phyloP scores from a whole-genome alignment of 2,113 vertebrate genomes.

The Albula glossodonta region DNA sequence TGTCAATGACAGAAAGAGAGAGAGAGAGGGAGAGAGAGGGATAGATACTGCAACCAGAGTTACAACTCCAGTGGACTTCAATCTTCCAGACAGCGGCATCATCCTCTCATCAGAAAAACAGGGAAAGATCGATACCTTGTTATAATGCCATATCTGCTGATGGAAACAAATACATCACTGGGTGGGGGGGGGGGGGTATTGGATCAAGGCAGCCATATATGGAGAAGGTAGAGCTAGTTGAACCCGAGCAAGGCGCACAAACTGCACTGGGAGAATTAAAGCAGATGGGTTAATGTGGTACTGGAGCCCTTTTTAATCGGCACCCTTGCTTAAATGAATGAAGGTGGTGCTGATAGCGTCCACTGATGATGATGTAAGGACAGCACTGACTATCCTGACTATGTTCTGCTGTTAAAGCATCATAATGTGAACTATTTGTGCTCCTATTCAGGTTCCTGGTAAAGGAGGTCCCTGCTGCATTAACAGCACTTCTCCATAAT shows the following conservation, averaged over 20 bases:
- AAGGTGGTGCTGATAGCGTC: not conserved
- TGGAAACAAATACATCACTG: not conserved
- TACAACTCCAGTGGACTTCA: not conserved
- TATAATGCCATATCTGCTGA: not conserved
- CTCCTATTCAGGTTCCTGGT: not conserved
- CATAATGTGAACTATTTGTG: not conserved
- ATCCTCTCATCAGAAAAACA: not conserved
- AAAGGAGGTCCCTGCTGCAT: not conserved
- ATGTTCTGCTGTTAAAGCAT: not conserved
- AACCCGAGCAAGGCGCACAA: not conserved
- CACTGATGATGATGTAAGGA: not conserved
- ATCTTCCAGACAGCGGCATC: not conserved
- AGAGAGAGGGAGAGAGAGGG: not conserved
- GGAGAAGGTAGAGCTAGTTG: not conserved
- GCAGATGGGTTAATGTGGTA: not conserved
- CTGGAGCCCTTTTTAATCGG: not conserved
- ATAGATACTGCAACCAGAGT: not conserved
- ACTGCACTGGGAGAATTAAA: not conserved
- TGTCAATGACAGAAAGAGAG: not conserved
- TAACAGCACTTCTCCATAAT: too few relatives aligned
- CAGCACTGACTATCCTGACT: not conserved
- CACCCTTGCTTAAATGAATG: not conserved
- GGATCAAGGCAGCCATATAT: not conserved
- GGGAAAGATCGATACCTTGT: not conserved
- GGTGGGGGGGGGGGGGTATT: not conserved